A percentile compares a stretch with the other conserved stretches of the same genome.
These are phyloP conservation scores for Harpalus rubripes DNA, from an alignment of 2,888 invertebrate genomes.

Conservation along the genomic window DNA sequence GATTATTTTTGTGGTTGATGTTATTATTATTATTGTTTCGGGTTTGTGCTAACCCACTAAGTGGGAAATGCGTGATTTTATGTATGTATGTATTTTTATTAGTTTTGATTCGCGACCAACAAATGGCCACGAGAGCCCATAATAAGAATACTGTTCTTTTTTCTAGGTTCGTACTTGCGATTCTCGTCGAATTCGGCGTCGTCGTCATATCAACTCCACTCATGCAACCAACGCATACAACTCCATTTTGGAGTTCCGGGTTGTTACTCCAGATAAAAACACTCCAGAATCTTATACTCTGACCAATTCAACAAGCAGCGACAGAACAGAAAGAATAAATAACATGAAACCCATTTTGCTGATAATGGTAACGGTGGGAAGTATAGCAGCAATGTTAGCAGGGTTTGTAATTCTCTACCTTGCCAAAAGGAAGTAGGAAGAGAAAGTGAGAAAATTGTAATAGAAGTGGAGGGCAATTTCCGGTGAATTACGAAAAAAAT, in stretches of 20 bases:
- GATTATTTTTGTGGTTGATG: too few relatives aligned
- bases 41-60: too few relatives aligned
- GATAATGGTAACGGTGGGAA: neutral
- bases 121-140: neutral
- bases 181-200: constrained; percentile 21
- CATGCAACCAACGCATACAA: constrained; percentile 62
- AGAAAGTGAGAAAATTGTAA: neutral
- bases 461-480: neutral
- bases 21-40: too few relatives aligned
- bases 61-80: too few relatives aligned
- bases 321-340: neutral
- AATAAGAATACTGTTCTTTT: neutral
- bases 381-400: neutral
- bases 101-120: too few relatives aligned
- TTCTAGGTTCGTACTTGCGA: constrained; percentile 66
- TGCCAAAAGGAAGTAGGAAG: neutral
- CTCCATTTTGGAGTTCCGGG: constrained; percentile 41
- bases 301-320: neutral
- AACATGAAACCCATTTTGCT: neutral
- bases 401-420: neutral
- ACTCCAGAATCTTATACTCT: neutral
- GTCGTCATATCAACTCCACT: constrained; percentile 53
- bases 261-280: neutral
- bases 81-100: too few relatives aligned
- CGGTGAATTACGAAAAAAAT: neutral